phyloP scores from a whole-genome alignment of 2,888 invertebrate species.

The Acleris holmiana region DNA sequence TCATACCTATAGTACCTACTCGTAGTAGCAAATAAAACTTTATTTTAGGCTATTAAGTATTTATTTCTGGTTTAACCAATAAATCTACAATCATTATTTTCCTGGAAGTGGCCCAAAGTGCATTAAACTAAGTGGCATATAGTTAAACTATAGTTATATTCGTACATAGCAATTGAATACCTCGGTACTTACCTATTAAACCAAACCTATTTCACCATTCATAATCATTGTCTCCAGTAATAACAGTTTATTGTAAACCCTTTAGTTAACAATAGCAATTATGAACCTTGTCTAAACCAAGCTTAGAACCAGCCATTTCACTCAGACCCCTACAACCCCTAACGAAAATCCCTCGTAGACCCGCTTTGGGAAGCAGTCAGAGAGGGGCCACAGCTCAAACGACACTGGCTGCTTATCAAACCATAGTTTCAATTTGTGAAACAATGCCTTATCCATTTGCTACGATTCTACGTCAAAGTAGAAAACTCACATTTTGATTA shows the following conservation, averaged over 20 bases:
- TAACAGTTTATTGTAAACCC: conserved; percentile 72
- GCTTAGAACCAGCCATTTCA: conserved; percentile 53
- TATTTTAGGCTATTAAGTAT: too few relatives aligned
- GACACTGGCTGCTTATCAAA: conserved; percentile 62
- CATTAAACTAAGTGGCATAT: too few relatives aligned
- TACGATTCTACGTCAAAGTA: conserved; percentile 82
- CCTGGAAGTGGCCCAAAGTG: too few relatives aligned
- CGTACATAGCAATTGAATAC: conserved; percentile 20
- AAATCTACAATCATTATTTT: too few relatives aligned
- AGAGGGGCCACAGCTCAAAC: conserved; percentile 55
- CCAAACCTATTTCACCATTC: conserved; percentile 62
- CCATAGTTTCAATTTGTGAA: conserved; percentile 83
- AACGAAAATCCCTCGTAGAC: conserved; percentile 44
- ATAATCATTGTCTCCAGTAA: conserved; percentile 72
- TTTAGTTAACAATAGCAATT: conserved; percentile 72
- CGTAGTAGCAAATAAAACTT: too few relatives aligned
- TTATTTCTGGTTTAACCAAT: too few relatives aligned
- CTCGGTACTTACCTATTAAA: conserved; percentile 55
- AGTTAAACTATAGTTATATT: neutral
- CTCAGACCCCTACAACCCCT: conserved; percentile 48
- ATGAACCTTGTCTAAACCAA: conserved; percentile 76
- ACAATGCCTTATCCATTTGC: conserved; percentile 84
- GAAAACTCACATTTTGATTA: conserved; percentile 83
- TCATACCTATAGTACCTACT: too few relatives aligned
- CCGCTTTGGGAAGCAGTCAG: conserved; percentile 39